Base-by-base conservation (phyloP, 2,888 invertebrate genomes). In the Blomia tropicalis region DNA sequence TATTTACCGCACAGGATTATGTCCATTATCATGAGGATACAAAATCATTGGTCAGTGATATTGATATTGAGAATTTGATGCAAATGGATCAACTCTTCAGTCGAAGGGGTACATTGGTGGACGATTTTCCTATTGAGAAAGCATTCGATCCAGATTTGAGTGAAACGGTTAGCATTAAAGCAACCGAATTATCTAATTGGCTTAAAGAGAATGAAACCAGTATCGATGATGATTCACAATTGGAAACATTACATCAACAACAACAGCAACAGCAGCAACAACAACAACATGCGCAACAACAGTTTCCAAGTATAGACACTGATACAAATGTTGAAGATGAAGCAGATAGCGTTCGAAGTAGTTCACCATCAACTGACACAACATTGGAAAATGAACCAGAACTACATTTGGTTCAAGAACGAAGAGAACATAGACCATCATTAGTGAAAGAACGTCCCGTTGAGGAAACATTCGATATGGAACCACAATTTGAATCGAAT, bases 21-120 rank as follows among this genome's bases (percentile, higher is more conserved):
- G 36, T 56, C 17, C 56, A 56, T 19, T 56, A 29, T 25, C 56
- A 29, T 36, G 56, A 56, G 25, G 56, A 56, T 36, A 19, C 31
- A 14, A 56, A 29, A 19, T 25, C 56, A 7, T 14, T 56, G 2
- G 29, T 56, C 2, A 56, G 25, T 2, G 29, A 56, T 14, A 31
- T 29, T 36, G 56, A 56, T 25, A 27, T 56, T 31, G 56, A 56
- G 29, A 56, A 36, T 31, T 30, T 56, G 19, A 56, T 27, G 22
- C 56, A 56, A 36, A 56, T 56, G 2, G 29, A 56, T 11, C 3
- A 11, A 56, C 29, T 27, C 29, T 56, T 56, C 23, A 23, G 23
- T 25, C n/a, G 2, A 1, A 2, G 23, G 7, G n/a, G 7, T 27
- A 22, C 14, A 14, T 7, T 7, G 7, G 22, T 47, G 7, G 51